phyloP scores from a whole-genome alignment of 2,888 invertebrate species.

The Acanthosoma haemorrhoidale region DNA sequence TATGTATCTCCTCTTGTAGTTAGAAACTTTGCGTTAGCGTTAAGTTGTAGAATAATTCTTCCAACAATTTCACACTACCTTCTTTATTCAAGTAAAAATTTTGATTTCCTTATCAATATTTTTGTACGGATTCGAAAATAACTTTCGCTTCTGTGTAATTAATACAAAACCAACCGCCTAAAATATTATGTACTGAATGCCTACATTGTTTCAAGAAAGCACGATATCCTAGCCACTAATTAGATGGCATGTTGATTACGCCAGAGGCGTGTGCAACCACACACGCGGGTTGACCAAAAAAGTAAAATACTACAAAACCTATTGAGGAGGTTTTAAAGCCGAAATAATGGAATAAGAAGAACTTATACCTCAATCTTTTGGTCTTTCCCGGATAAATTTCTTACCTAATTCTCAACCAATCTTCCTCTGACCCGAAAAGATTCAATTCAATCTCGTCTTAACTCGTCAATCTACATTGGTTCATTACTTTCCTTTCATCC shows the following conservation, averaged over 20 bases:
- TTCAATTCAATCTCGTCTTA: constrained; percentile 10
- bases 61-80: no score
- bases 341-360: constrained; percentile 7
- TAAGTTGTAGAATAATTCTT: no score
- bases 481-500: not conserved
- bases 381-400: constrained; percentile 2
- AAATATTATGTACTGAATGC: not conserved
- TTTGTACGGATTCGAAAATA: no score
- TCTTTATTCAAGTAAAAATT: no score
- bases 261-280: not conserved
- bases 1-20: no score
- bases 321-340: not conserved
- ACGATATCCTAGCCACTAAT: not conserved
- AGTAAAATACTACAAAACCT: not conserved
- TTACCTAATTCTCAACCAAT: constrained; percentile 4
- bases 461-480: not conserved
- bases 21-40: no score
- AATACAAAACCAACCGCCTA: no score
- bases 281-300: not conserved
- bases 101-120: no score
- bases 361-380: not conserved
- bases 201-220: not conserved
- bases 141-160: no score
- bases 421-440: not conserved
- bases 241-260: not conserved